Percentiles rank a stretch among this genome's conserved stretches.
Evolutionary conservation across 2,113 vertebrate species (phyloP).

Genomic region (Brachyhypopomus gauderio): DNA sequence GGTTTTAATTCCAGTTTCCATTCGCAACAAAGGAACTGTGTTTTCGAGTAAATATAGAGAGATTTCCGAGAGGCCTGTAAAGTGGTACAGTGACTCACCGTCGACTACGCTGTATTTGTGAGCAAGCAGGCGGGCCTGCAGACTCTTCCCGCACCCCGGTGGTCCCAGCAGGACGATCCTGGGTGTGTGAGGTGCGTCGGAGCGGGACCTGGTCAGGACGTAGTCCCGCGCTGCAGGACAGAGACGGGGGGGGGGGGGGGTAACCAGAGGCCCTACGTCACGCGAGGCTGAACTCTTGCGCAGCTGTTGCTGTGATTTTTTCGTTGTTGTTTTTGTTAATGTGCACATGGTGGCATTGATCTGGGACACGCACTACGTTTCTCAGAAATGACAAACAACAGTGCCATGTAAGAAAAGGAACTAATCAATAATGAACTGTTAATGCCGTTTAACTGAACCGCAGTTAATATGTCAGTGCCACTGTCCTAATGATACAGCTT

Average conservation of each 20-base stretch:
- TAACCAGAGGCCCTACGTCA: not conserved
- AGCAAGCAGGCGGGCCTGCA: slow-evolving; percentile 83
- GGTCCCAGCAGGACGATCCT: slow-evolving; percentile 85
- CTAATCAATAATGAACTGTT: slow-evolving; percentile 30
- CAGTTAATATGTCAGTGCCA: slow-evolving; percentile 17
- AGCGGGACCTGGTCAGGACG: slow-evolving; percentile 68
- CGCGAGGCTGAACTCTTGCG: not conserved
- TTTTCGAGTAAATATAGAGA: not conserved
- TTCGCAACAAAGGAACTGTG: not conserved
- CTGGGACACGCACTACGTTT: not conserved
- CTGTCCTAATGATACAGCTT: slow-evolving; percentile 6
- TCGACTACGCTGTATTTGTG: slow-evolving; percentile 85
- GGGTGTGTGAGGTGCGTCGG: slow-evolving; percentile 80
- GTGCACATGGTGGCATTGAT: not conserved
- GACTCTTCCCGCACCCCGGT: slow-evolving; percentile 85
- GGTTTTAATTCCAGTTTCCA: not conserved
- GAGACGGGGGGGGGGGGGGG: slow-evolving; percentile 22
- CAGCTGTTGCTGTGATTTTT: not conserved
- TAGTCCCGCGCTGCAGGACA: slow-evolving; percentile 77
- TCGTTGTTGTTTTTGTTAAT: not conserved
- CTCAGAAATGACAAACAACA: slow-evolving; percentile 19
- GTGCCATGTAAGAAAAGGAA: slow-evolving; percentile 12
- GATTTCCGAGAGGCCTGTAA: not conserved
- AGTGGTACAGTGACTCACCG: slow-evolving; percentile 70
- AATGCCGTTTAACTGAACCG: slow-evolving; percentile 16